Conservation (phyloP, 1,140 invertebrate species). For the Drosophila parvula region DNA sequence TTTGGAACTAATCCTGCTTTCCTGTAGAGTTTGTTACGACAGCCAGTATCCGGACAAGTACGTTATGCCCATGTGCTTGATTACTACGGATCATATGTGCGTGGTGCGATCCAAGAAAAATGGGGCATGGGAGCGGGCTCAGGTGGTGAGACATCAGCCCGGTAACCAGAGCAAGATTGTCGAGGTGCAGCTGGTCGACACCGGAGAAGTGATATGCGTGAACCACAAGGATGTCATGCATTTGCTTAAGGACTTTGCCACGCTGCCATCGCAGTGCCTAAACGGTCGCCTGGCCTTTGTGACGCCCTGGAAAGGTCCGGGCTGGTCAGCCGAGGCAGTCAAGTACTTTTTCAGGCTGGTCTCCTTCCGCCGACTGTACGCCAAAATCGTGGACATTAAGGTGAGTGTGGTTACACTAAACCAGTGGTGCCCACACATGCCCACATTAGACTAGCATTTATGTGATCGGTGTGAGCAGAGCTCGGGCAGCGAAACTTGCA, state of each 20-base stretch:
- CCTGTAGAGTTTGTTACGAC: constrained; percentile 36
- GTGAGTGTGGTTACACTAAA: constrained; percentile 2
- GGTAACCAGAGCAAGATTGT: constrained; percentile 11
- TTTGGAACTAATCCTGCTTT: too few relatives aligned
- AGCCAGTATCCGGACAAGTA: constrained; percentile 8
- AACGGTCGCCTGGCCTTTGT: constrained; percentile 48
- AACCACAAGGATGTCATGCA: constrained; percentile 47
- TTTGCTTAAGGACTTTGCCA: constrained; percentile 55
- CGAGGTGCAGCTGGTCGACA: constrained; percentile 66
- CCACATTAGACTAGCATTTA: too few relatives aligned
- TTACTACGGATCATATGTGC: constrained; percentile 65
- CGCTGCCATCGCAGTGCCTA: constrained; percentile 49
- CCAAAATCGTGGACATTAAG: constrained; percentile 42
- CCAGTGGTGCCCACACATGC: too few relatives aligned
- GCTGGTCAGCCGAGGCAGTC: constrained; percentile 48
- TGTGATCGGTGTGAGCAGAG: too few relatives aligned
- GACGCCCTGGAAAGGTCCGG: constrained; percentile 28
- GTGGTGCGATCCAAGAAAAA: constrained; percentile 15
- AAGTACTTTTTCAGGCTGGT: constrained; percentile 46
- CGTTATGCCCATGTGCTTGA: constrained; percentile 46
- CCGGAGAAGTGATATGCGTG: constrained; percentile 53
- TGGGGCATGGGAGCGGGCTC: constrained; percentile 61
- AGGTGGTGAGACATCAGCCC: constrained; percentile 39
- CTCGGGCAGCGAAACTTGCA: too few relatives aligned
- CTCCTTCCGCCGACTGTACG: constrained; percentile 41